Base-by-base conservation (phyloP, 2,888 invertebrate genomes). In the Arge pagana region DNA sequence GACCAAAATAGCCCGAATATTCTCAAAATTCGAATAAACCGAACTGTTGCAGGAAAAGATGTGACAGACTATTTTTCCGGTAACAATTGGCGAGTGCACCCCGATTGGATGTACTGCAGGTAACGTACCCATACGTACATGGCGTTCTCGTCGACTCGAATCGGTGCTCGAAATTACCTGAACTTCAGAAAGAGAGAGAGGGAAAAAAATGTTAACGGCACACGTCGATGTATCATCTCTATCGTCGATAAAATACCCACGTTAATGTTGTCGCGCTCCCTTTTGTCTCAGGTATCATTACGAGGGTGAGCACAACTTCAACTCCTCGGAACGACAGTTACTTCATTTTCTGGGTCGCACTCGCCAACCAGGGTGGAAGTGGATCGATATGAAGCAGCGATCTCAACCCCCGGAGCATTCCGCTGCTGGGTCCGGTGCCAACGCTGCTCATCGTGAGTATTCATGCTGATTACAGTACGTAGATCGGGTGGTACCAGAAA, bases 1-100 rank as follows among this genome's bases (percentile, higher is more conserved):
- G 10, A 8, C 7, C 30, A 11, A 11, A 10, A 23, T n/a, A 21
- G 10, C 23, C 33, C 21, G n/a, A 45, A 45, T 33, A 15, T 11
- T 33, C 18, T 42, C 11, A 42, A 30, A 42, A 42, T 42, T 30
- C 16, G 23, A 45, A 15, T 23, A 45, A 45, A 33, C 33, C 18
- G 23, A 23, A 45, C 16, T 41, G 54, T 72, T 54, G 39, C 67
- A 78, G 79, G 74, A 36, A 72, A 73, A 67, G 83, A 84, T 50
- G 83, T 88, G 24, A 82, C 84, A 53, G 85, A 87, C 69, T 90
- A 86, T 75, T 86, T 89, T 74, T 81, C 80, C 66, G 87, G 89
- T 58, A 85, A 84, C 58, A 85, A 88, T 62, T 92, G 92, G 91
- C 89, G 86, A 72, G 85, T 93, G 41, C 94, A 94, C 79, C 93